Evolutionary conservation across 2,888 invertebrate genomes (phyloP), one percentile per base, ranked within the genome.

Genomic region (Pristionchus fissidentatus): DNA sequence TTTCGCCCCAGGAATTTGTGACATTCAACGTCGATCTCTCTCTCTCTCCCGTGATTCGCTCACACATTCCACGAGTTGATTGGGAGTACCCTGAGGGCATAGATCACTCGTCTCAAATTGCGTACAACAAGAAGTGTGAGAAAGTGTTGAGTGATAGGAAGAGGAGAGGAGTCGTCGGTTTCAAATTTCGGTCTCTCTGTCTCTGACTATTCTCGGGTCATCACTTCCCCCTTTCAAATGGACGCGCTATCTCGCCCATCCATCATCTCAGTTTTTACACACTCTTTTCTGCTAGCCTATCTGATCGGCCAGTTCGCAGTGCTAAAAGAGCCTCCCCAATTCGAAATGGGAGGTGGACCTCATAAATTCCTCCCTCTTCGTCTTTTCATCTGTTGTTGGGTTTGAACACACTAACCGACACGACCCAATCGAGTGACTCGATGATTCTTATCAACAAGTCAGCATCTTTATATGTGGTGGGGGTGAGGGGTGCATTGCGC

Each of bases 381-480:
- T n/a, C n/a, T n/a, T n/a, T n/a, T n/a, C n/a, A n/a, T n/a, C n/a
- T n/a, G n/a, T 15, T 35, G 32, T 62, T 62, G 32, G 62, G 62
- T 62, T 62, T 62, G 62, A 62, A 62, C n/a, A n/a, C n/a, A n/a
- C n/a, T n/a, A n/a, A n/a, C n/a, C n/a, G n/a, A n/a, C n/a, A n/a
- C n/a, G n/a, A n/a, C n/a, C 35, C 62, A 62, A 62, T 35, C 62
- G 62, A 60, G 19, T 32, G 60, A 62, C 32, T 35, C 62, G 62
- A 62, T 35, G 62, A 62, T 62, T 62, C 15, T 62, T 62, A 62
- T 62, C 62, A 62, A 62, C 35, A 13, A n/a, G 35, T 35, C 15
- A 19, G 62, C 62, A 62, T 62, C 62, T 62, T 62, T 62, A 62
- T 62, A 35, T 62, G n/a, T n/a, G n/a, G n/a, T n/a, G n/a, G 62